These are phyloP conservation scores for Ciconia boyciana DNA, from an alignment of 2,113 vertebrate species.

Conservation along the genomic window DNA sequence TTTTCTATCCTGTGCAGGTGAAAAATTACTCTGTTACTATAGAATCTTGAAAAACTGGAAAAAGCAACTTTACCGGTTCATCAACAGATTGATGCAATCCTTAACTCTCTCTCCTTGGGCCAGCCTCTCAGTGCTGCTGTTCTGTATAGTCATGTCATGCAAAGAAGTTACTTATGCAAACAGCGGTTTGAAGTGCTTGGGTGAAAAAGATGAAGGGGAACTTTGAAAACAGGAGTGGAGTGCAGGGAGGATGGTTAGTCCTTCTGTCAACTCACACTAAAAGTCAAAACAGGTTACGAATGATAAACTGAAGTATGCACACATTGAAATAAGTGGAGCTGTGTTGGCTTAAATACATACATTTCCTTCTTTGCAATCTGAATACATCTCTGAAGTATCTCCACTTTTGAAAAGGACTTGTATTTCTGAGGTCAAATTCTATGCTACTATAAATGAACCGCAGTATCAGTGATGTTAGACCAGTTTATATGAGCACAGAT, in stretches of 20 bases:
- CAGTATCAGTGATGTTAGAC: not conserved
- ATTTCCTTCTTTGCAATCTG: not conserved
- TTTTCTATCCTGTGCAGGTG: constrained; percentile 98
- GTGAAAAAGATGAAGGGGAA: not conserved
- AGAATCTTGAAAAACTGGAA: constrained; percentile 37
- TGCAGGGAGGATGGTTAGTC: not conserved
- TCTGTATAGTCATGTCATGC: not conserved
- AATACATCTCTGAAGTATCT: not conserved
- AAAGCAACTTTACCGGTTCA: not conserved
- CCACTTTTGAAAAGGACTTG: not conserved
- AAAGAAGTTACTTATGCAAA: not conserved
- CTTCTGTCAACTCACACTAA: not conserved
- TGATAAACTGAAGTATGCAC: not conserved
- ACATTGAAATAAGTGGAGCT: not conserved
- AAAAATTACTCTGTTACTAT: not conserved
- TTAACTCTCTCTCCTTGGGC: not conserved
- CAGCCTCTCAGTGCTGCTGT: not conserved
- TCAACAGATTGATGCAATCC: not conserved
- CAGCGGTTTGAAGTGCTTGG: not conserved
- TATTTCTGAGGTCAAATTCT: not conserved
- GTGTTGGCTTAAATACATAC: not conserved
- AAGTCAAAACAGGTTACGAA: not conserved
- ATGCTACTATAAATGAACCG: not conserved
- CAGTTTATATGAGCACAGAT: not conserved
- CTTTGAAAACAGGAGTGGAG: not conserved